Evolutionary conservation across 2,888 invertebrate genomes (phyloP), one percentile per base, ranked within the genome.

Genomic region (Rhagium mordax): DNA sequence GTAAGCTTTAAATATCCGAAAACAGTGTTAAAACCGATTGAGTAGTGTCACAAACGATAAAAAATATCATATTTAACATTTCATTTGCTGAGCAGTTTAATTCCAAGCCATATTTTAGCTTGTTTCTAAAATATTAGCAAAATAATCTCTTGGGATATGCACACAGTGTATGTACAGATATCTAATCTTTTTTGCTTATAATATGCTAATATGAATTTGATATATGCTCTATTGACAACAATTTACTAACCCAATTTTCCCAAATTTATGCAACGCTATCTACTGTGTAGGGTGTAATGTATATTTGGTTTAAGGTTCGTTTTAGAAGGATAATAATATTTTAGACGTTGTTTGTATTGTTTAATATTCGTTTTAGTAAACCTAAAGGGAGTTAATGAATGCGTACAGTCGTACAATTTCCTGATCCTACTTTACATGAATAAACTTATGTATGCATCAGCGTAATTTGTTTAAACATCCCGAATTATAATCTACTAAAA

Each of bases 331-430:
- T 82, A 81, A 83, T 81, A 81, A 83, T 83, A 82, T 83, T 82
- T 83, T 79, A 82, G 82, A 81, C 80, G 79, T 80, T 84, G 83
- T 84, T 84, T 84, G 84, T 84, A 83, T 83, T 84, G 83, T 83
- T 82, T 81, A 84, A 83, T 83, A 84, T 83, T 83, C 82, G 82
- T 84, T 83, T 82, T 78, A 82, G 80, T 83, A 83, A 81, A 82
- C 81, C 81, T 78, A 74, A 80, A 81, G 82, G 82, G 82, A 81
- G 82, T 80, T 84, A 83, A 84, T 84, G 81, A 83, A 83, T 83
- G 83, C 83, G 81, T 74, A 81, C 81, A 81, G 81, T 79, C 82
- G 81, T 82, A 81, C 81, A 78, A 79, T 72, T 78, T 74, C 70
- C 73, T 27, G 65, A 60, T 74, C 71, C 71, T 67, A 69, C 70